Conservation (phyloP, 2,113 vertebrate genomes). For the Otus sunia region DNA sequence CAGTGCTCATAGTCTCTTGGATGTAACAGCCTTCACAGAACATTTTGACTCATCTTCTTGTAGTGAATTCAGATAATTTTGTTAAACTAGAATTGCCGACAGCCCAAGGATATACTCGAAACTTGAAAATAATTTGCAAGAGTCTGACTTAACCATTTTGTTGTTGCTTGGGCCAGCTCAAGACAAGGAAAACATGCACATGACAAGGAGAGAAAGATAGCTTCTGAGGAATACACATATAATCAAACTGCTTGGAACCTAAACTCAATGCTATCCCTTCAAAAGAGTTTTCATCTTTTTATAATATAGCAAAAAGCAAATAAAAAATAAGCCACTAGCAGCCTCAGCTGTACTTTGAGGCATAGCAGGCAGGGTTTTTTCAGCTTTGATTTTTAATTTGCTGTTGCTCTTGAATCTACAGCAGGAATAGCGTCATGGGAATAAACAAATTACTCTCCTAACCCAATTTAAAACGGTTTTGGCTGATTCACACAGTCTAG, state of each 20-base stretch:
- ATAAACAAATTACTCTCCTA: conserved; percentile 3
- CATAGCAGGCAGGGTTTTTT: not conserved
- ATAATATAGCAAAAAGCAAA: not conserved
- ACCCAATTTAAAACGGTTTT: not conserved
- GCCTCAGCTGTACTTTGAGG: not conserved
- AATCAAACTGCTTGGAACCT: not conserved
- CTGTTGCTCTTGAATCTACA: not conserved
- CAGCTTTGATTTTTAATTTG: not conserved
- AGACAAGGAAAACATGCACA: not conserved
- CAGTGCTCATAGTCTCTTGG: not conserved
- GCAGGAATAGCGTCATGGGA: not conserved
- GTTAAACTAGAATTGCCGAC: not conserved
- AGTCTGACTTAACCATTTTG: not conserved
- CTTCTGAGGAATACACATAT: not conserved
- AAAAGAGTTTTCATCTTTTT: not conserved
- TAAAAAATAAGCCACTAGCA: not conserved
- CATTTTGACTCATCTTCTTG: not conserved
- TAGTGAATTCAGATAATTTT: not conserved
- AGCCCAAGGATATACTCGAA: not conserved
- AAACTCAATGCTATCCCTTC: not conserved
- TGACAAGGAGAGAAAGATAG: not conserved
- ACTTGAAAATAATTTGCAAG: not conserved
- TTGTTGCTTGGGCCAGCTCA: not conserved
- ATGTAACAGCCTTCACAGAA: not conserved
- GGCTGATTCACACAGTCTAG: not conserved